These are phyloP conservation scores for Temnopleurus reevesii DNA, from an alignment of 53 echinoderm and acorn worm species.

Conservation along the genomic window DNA sequence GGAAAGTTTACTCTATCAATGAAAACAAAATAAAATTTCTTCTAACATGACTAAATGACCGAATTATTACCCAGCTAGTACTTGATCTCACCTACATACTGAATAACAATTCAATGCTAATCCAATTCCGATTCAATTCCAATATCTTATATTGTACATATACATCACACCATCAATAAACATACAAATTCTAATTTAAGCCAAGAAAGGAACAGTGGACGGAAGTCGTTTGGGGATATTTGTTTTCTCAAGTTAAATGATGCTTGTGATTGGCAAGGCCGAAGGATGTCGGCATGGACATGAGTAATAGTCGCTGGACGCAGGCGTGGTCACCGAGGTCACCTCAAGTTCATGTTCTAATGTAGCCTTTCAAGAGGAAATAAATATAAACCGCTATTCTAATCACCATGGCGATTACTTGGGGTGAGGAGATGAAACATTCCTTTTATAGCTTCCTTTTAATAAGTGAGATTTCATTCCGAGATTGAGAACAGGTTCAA, in stretches of 20 bases:
- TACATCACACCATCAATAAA: background rate
- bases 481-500: background rate
- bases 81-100: too few relatives aligned
- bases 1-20: too few relatives aligned
- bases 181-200: background rate
- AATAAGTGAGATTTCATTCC: background rate
- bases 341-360: slow-evolving; percentile 36
- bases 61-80: too few relatives aligned
- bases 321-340: slow-evolving; percentile 36
- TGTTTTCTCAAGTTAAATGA: slow-evolving; percentile 19
- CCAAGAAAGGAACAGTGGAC: background rate
- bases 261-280: background rate
- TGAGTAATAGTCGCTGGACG: slow-evolving; percentile 20
- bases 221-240: slow-evolving; percentile 4
- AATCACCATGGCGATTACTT: slow-evolving; percentile 11
- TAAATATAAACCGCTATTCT: background rate
- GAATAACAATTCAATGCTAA: too few relatives aligned
- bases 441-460: background rate
- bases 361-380: slow-evolving; percentile 2
- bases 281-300: background rate
- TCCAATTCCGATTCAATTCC: too few relatives aligned
- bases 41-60: too few relatives aligned
- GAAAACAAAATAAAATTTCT: too few relatives aligned
- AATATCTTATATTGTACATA: too few relatives aligned
- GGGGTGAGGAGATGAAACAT: background rate